Evolutionary conservation across 2,888 invertebrate species (phyloP).

Genomic region (Phasia obesa): DNA sequence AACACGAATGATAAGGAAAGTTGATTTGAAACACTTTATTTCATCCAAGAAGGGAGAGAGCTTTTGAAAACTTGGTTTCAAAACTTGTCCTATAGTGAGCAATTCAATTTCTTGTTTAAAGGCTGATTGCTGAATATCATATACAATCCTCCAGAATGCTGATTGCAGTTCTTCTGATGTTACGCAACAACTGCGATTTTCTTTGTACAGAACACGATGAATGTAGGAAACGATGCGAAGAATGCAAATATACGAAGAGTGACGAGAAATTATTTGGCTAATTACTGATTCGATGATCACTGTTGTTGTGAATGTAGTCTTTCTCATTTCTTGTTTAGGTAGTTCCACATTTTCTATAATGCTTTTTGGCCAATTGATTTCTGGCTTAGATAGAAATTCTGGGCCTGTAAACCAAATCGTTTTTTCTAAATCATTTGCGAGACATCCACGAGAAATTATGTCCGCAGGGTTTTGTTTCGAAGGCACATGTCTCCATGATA

Average conservation of each 20-base stretch:
- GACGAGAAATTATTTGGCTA: constrained; percentile 13
- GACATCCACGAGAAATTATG: too few species aligned
- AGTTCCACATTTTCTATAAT: constrained; percentile 60
- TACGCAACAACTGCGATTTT: too few species aligned
- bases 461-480: too few species aligned
- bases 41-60: too few species aligned
- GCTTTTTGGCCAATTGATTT: too few species aligned
- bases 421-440: too few species aligned
- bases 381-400: too few species aligned
- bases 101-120: constrained; percentile 22
- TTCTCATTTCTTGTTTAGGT: constrained; percentile 58
- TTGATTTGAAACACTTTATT: background rate
- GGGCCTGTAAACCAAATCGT: too few species aligned
- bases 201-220: constrained; percentile 33
- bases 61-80: constrained; percentile 33
- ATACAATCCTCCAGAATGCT: too few species aligned
- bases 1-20: constrained; percentile 71
- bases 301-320: constrained; percentile 5
- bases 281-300: too few species aligned
- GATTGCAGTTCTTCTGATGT: too few species aligned
- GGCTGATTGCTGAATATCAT: constrained; percentile 13
- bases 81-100: background rate
- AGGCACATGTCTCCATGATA: too few species aligned
- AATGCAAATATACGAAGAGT: constrained; percentile 41
- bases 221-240: constrained; percentile 39